phyloP scores from a whole-genome alignment of 2,113 vertebrate species.

The Loxodonta africana region DNA sequence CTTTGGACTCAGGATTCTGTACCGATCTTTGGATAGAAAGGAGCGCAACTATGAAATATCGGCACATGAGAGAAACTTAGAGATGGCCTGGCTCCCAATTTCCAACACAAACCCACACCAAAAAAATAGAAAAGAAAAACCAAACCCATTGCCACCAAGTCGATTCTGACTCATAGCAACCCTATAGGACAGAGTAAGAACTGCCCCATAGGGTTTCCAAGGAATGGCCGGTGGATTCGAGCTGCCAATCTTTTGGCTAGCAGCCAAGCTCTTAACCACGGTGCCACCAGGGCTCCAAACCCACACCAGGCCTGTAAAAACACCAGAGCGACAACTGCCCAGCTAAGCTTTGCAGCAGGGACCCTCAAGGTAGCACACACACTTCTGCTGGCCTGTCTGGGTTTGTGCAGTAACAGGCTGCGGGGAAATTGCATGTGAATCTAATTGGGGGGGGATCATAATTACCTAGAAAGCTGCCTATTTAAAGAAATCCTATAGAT shows the following conservation, averaged over 20 bases:
- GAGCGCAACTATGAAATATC: not conserved
- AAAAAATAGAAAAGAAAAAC: not conserved
- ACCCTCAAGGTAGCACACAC: not conserved
- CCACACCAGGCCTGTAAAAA: not conserved
- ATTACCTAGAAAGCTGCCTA: constrained; percentile 30
- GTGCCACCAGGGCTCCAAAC: too few species aligned
- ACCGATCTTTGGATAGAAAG: not conserved
- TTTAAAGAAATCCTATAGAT: constrained; percentile 38
- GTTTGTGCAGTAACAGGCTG: not conserved
- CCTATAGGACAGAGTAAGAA: too few species aligned
- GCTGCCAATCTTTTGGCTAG: too few species aligned
- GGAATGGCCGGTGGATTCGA: too few species aligned
- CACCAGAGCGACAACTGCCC: not conserved
- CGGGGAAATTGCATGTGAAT: not conserved
- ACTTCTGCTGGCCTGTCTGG: not conserved
- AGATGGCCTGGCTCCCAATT: not conserved
- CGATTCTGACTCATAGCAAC: too few species aligned
- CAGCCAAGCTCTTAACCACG: too few species aligned
- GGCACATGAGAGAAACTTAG: not conserved
- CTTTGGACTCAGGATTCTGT: not conserved
- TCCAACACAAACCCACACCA: not conserved
- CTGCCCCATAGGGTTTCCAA: too few species aligned
- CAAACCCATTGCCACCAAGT: too few species aligned
- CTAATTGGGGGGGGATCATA: not conserved
- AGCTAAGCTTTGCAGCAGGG: not conserved